Percentiles rank a stretch among this genome's conserved stretches.
These are phyloP conservation scores for Gibbula magus DNA, from an alignment of 2,888 invertebrate species.

Conservation along the genomic window DNA sequence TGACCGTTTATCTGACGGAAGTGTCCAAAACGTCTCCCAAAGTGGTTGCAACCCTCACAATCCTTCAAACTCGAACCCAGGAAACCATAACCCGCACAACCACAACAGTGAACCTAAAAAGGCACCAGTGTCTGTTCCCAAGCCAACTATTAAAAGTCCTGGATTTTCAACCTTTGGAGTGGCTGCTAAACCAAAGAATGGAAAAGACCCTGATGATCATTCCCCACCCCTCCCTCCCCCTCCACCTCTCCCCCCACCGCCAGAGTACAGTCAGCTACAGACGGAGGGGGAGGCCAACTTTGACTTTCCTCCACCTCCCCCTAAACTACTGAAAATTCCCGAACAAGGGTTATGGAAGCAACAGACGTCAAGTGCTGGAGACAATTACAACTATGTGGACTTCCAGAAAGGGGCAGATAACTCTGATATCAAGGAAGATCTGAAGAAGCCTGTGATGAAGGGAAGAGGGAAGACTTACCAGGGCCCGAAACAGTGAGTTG, in stretches of 20 bases:
- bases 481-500: slow-evolving; percentile 14
- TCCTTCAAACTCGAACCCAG: slow-evolving; percentile 16
- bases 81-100: not conserved
- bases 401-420: slow-evolving; percentile 11
- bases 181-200: not conserved
- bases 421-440: not conserved
- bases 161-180: not conserved
- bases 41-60: not conserved
- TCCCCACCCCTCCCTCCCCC: slow-evolving; percentile 27
- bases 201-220: not conserved
- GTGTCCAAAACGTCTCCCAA: slow-evolving; percentile 44
- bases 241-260: slow-evolving; percentile 42
- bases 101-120: not conserved
- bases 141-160: not conserved
- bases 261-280: slow-evolving; percentile 15
- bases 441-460: not conserved
- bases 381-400: slow-evolving; percentile 6
- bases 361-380: not conserved
- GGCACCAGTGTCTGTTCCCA: not conserved
- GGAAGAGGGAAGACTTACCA: not conserved
- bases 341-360: slow-evolving; percentile 4
- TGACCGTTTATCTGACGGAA: slow-evolving; percentile 58
- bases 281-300: slow-evolving; percentile 32
- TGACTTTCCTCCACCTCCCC: slow-evolving; percentile 45
- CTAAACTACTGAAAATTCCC: not conserved